Evolutionary conservation across 2,113 vertebrate species (phyloP).

Genomic region (Circaetus gallicus): DNA sequence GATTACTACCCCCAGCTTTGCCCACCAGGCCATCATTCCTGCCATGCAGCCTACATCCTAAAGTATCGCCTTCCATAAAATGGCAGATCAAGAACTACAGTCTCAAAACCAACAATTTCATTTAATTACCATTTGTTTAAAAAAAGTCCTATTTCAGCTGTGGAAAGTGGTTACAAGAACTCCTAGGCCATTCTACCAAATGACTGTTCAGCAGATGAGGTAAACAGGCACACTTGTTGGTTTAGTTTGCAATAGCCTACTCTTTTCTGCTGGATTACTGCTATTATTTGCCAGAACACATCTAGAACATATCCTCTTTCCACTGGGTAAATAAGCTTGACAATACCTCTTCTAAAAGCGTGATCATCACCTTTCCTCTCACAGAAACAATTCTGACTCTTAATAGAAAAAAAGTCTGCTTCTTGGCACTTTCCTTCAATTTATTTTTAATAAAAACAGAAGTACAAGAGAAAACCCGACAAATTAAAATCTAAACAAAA

Average conservation of each 20-base stretch:
- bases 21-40: neutral
- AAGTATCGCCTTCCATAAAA: neutral
- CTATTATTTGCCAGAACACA: neutral
- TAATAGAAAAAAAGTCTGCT: neutral
- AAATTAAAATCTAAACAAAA: neutral
- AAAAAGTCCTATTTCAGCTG: neutral
- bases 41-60: accelerated
- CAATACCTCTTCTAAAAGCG: conserved; percentile 3
- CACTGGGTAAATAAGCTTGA: neutral
- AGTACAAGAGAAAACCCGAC: neutral
- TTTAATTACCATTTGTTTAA: neutral
- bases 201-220: neutral
- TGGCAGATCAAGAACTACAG: neutral
- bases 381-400: neutral
- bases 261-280: neutral
- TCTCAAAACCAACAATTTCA: neutral
- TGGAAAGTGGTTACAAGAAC: neutral
- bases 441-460: neutral
- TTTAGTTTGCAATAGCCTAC: neutral
- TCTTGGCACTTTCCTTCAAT: neutral
- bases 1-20: neutral
- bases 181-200: neutral
- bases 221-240: neutral
- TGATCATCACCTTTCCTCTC: neutral
- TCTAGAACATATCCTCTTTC: conserved; percentile 16